These are phyloP conservation scores for Allolobophora icterica DNA, from an alignment of 2,888 invertebrate species.

Conservation along the genomic window DNA sequence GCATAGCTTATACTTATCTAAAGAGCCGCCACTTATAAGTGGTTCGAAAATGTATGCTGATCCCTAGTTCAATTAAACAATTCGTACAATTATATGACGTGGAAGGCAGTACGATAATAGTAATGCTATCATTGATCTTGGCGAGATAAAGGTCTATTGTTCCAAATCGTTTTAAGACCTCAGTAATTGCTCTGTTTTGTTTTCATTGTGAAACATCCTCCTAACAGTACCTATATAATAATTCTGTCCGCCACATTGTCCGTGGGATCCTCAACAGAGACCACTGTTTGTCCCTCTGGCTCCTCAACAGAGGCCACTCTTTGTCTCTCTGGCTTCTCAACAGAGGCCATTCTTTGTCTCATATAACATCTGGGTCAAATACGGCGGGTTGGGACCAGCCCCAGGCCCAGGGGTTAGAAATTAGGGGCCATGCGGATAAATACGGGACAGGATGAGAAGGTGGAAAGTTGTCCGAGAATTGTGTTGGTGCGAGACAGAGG, in stretches of 20 bases:
- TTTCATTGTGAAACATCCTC: too few relatives aligned
- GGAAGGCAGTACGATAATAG: slow-evolving; percentile 5
- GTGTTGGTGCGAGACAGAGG: neutral
- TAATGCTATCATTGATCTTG: neutral
- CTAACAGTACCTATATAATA: too few relatives aligned
- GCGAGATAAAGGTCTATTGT: too few relatives aligned
- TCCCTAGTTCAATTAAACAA: neutral
- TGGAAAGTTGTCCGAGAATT: neutral
- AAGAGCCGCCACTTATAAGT: neutral
- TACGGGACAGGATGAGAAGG: neutral
- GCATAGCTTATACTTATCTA: neutral
- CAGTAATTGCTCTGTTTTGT: neutral
- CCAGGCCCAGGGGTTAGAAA: too few relatives aligned
- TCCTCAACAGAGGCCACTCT: too few relatives aligned
- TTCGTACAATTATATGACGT: too few relatives aligned
- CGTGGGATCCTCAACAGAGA: too few relatives aligned
- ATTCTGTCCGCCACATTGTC: neutral
- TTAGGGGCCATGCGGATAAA: neutral
- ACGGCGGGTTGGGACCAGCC: neutral
- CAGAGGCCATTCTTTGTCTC: neutral
- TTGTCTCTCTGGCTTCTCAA: neutral
- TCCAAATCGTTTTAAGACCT: neutral
- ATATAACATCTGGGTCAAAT: neutral
- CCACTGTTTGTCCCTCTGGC: too few relatives aligned
- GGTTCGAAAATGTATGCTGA: neutral